Percentiles rank a stretch among this genome's conserved stretches.
phyloP scores from a whole-genome alignment of 2,113 vertebrate genomes.

The Gobio gobio region DNA sequence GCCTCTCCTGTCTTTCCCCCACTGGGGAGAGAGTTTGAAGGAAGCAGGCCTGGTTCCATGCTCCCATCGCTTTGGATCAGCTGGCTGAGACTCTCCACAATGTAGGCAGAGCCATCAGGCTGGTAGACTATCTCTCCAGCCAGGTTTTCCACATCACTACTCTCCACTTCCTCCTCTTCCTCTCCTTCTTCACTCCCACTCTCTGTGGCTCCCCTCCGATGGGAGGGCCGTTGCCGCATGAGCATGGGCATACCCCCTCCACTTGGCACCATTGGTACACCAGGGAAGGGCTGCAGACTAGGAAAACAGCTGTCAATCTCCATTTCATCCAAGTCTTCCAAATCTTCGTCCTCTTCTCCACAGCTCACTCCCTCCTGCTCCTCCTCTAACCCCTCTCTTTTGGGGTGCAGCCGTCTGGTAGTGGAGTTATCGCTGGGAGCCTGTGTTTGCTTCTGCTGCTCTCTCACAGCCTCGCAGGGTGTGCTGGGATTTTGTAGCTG shows the following conservation, averaged over 20 bases:
- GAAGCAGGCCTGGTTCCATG: conserved; percentile 80
- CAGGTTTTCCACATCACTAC: conserved; percentile 98
- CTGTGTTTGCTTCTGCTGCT: conserved; percentile 67
- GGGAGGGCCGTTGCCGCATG: conserved; percentile 74
- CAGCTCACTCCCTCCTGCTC: conserved; percentile 82
- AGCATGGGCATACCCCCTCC: conserved; percentile 78
- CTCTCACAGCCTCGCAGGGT: conserved; percentile 75
- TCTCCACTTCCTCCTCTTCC: conserved; percentile 88
- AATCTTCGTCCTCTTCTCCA: conserved; percentile 88
- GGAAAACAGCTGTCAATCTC: conserved; percentile 83
- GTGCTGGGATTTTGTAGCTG: conserved; percentile 71
- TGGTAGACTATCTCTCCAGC: conserved; percentile 99
- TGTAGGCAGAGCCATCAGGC: conserved; percentile 97
- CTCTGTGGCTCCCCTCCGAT: conserved; percentile 75
- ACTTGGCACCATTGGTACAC: conserved; percentile 74
- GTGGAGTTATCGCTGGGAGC: conserved; percentile 67
- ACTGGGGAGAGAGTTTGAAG: conserved; percentile 86
- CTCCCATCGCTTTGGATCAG: conserved; percentile 89
- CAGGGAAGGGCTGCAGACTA: conserved; percentile 80
- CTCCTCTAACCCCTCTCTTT: conserved; percentile 79
- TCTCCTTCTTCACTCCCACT: conserved; percentile 93
- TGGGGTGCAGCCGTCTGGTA: conserved; percentile 70
- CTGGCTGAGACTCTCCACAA: conserved; percentile 98
- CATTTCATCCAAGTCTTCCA: conserved; percentile 93
- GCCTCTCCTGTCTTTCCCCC: conserved; percentile 80